Evolutionary conservation across 2,888 invertebrate species (phyloP).

Genomic region (Habrosyne pyritoides): DNA sequence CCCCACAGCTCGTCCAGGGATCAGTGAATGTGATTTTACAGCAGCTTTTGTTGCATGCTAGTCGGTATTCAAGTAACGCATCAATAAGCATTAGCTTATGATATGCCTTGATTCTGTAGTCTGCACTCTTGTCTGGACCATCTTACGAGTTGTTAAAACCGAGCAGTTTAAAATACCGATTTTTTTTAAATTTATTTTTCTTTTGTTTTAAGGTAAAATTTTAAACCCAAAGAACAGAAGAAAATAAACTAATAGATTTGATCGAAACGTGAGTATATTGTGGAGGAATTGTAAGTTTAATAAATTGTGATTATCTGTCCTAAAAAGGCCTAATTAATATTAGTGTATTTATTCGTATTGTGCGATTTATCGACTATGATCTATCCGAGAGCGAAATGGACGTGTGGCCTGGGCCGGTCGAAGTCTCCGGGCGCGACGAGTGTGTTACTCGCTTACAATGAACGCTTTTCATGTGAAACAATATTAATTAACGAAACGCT

Average conservation of each 20-base stretch:
- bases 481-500: constrained; percentile 38
- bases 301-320: constrained; percentile 81
- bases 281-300: constrained; percentile 62
- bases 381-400: constrained; percentile 54
- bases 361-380: constrained; percentile 73
- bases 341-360: constrained; percentile 76
- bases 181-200: background rate
- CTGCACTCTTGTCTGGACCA: too few relatives aligned
- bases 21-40: too few relatives aligned
- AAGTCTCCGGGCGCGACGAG: too few relatives aligned
- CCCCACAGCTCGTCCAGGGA: too few relatives aligned
- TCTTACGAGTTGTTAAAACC: too few relatives aligned
- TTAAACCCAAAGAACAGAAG: constrained; percentile 69
- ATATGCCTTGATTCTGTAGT: too few relatives aligned
- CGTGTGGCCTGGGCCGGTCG: constrained; percentile 33
- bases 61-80: too few relatives aligned
- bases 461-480: constrained; percentile 62
- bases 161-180: too few relatives aligned
- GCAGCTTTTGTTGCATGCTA: too few relatives aligned
- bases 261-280: constrained; percentile 51
- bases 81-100: too few relatives aligned
- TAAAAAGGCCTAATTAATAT: constrained; percentile 82
- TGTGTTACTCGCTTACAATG: constrained; percentile 52
- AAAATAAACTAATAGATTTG: constrained; percentile 43
- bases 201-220: constrained; percentile 49